Evolutionary conservation across 2,113 vertebrate genomes (phyloP).

Genomic region (Leptodactylus fuscus): DNA sequence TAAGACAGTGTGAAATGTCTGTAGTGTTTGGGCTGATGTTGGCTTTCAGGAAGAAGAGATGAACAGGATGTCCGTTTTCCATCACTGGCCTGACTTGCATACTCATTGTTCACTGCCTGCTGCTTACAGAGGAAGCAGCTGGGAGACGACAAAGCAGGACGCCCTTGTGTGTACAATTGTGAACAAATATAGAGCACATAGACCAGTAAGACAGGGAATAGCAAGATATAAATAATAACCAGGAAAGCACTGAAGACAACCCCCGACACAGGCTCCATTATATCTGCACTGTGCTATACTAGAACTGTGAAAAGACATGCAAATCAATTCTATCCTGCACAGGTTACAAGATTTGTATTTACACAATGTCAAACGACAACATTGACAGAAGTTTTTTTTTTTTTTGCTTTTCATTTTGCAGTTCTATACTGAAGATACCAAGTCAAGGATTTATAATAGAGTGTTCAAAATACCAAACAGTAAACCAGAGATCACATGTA

Average conservation of each 20-base stretch:
- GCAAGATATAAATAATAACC: neutral
- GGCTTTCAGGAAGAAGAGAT: neutral
- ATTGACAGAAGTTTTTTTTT: too few species aligned
- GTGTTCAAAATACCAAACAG: too few species aligned
- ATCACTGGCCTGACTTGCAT: neutral
- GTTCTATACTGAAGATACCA: too few species aligned
- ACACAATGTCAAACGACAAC: too few species aligned
- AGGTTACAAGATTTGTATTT: too few species aligned
- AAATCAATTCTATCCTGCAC: too few species aligned
- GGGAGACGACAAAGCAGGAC: neutral
- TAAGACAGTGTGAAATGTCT: neutral
- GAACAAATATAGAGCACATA: neutral
- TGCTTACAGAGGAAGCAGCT: slow-evolving; percentile 48
- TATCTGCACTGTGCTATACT: neutral
- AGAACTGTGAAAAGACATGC: neutral
- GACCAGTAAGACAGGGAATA: neutral
- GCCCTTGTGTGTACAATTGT: neutral
- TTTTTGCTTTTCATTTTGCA: too few species aligned
- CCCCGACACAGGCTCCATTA: neutral
- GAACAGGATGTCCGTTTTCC: slow-evolving; percentile 44
- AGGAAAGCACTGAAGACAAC: neutral
- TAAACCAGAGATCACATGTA: too few species aligned
- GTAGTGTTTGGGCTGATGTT: neutral
- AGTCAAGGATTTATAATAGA: too few species aligned
- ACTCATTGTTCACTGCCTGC: slow-evolving; percentile 34